Percentiles rank a stretch among this genome's conserved stretches.
phyloP scores from a whole-genome alignment of 1,140 invertebrate genomes.

The Zaprionus lachaisei region DNA sequence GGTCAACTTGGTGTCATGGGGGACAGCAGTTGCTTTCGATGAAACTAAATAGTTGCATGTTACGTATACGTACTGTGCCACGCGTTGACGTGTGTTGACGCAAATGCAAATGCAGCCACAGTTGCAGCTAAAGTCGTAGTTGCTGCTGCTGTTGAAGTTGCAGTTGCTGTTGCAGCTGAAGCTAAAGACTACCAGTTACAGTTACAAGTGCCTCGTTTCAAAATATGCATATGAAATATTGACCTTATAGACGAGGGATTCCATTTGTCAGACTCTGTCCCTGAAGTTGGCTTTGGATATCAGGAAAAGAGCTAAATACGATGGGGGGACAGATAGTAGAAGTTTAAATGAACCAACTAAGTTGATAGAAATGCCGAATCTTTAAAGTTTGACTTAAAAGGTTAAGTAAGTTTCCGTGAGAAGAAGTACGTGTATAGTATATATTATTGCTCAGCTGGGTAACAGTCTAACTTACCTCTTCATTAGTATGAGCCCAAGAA shows the following conservation, averaged over 20 bases:
- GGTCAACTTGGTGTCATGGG: constrained; percentile 21
- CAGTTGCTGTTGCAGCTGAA: constrained; percentile 29
- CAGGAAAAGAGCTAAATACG: too few relatives aligned
- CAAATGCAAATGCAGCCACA: constrained; percentile 64
- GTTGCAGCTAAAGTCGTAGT: constrained; percentile 15
- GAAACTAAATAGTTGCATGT: constrained; percentile 62
- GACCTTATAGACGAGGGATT: constrained; percentile 28
- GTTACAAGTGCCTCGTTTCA: constrained; percentile 41
- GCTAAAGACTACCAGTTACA: constrained; percentile 14
- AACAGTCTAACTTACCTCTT: too few relatives aligned
- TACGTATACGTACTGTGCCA: constrained; percentile 76
- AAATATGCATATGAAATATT: constrained; percentile 77
- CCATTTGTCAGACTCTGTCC: background rate
- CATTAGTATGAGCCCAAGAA: too few relatives aligned
- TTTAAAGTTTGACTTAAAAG: too few relatives aligned
- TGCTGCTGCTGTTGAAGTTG: background rate
- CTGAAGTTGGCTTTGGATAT: background rate
- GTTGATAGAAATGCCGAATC: too few relatives aligned
- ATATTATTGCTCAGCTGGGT: too few relatives aligned
- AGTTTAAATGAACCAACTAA: too few relatives aligned
- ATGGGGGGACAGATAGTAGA: too few relatives aligned
- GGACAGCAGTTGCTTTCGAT: constrained; percentile 31
- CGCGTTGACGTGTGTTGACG: constrained; percentile 39
- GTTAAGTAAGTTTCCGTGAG: too few relatives aligned
- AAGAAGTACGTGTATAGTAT: too few relatives aligned